Evolutionary conservation across 2,797 vertebrate genomes (phyloP), one percentile per base, ranked within the genome.

Genomic region (Gymnodraco acuticeps): DNA sequence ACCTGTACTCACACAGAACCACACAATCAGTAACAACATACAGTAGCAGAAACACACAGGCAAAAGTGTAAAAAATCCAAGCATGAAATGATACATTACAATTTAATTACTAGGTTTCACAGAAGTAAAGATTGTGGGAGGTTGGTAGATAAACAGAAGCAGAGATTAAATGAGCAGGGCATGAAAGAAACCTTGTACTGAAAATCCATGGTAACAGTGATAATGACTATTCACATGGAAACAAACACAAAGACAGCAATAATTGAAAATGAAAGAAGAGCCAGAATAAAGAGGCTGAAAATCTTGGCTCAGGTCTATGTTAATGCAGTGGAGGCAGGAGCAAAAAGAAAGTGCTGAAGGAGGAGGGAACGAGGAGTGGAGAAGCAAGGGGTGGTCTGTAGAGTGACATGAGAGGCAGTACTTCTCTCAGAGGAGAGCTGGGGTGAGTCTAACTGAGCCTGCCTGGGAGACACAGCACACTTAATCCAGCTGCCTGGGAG

Each of bases 141-240:
- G 73, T 81, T 19, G 53, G 15, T 33, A 76, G 67, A 78, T 73
- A 77, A 80, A 85, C 31, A 82, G 56, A 66, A 16, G 60, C 46
- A 56, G 47, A 78, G 19, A 69, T 62, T 70, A 78, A 72, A 78
- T 17, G 19, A 20, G 51, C 41, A 13, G 51, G 54, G 38, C 63
- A 76, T 79, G 67, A 92, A 88, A 72, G 63, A 65, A 89, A 83
- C 62, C 77, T 68, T 65, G 73, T 33, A 27, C 66, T 70, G 41
- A 59, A 89, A 91, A 85, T 85, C 84, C 80, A 88, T 88, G 80
- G 84, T 81, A 92, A 91, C 83, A 72, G 82, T 73, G 64, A 73
- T 78, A 82, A 89, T 83, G 67, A 78, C 60, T 77, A 84, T 77
- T 74, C 72, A 62, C 84, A 82, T 70, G 72, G 73, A 87, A 81